Percentiles rank a stretch among this genome's conserved stretches.
phyloP scores from a whole-genome alignment of 92 coral and sea anemone genomes.

The Metridium senile region DNA sequence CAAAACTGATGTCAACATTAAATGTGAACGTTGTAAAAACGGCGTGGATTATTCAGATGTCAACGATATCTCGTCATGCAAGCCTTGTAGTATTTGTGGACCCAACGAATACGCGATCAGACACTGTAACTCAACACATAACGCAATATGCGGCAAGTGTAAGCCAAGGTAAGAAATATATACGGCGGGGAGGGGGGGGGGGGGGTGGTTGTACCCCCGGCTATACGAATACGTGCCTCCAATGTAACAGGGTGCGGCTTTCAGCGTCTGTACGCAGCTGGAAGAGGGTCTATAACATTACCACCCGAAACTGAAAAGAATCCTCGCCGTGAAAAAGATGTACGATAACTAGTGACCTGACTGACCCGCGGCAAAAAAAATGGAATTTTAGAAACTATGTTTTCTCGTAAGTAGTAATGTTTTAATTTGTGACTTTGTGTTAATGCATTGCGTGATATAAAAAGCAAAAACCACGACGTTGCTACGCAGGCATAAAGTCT shows the following conservation, averaged over 20 bases:
- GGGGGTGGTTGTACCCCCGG: background rate
- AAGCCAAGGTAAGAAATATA: conserved; percentile 58
- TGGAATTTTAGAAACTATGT: background rate
- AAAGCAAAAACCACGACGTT: too few species aligned
- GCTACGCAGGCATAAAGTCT: too few species aligned
- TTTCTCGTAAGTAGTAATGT: too few species aligned
- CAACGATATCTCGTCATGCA: conserved; percentile 65
- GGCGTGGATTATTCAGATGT: conserved; percentile 57
- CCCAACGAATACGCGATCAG: conserved; percentile 53
- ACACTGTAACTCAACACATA: conserved; percentile 55
- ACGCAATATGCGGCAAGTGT: conserved; percentile 72
- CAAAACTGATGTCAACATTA: conserved; percentile 19
- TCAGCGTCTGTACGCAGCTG: too few species aligned
- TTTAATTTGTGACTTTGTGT: too few species aligned
- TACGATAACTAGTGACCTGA: background rate
- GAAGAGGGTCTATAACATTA: too few species aligned
- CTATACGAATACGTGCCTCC: too few species aligned
- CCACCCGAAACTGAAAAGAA: background rate
- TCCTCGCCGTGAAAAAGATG: background rate
- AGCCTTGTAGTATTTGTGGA: conserved; percentile 66
- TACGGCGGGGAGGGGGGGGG: too few species aligned
- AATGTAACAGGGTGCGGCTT: too few species aligned
- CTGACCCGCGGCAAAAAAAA: too few species aligned
- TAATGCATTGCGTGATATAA: too few species aligned
- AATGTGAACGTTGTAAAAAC: conserved; percentile 46